These are phyloP conservation scores for Sphinx pinastri DNA, from an alignment of 2,888 invertebrate species.

Conservation along the genomic window DNA sequence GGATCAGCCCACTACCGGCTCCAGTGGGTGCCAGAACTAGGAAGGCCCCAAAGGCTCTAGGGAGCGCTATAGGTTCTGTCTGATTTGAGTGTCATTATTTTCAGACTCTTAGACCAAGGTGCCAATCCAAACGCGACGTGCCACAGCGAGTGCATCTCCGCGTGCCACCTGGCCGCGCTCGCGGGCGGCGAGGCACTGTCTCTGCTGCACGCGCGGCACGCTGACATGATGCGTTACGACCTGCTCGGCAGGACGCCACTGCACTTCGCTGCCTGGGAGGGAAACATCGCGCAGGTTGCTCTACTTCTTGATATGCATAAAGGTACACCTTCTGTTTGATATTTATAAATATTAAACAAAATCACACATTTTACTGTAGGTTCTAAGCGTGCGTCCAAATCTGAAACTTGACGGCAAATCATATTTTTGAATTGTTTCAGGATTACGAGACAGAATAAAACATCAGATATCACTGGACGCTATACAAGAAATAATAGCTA, in stretches of 20 bases:
- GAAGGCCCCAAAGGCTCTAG: too few species aligned
- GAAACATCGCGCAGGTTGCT: conserved; percentile 51
- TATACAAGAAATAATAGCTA: conserved; percentile 37
- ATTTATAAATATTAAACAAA: too few species aligned
- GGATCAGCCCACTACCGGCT: too few species aligned
- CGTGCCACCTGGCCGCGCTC: conserved; percentile 61
- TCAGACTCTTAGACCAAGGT: conserved; percentile 46
- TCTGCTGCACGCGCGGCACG: conserved; percentile 51
- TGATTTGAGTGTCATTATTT: neutral
- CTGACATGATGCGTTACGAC: conserved; percentile 52
- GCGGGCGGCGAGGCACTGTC: conserved; percentile 54
- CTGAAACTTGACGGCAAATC: conserved; percentile 1
- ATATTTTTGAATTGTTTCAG: conserved; percentile 26
- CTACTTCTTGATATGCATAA: conserved; percentile 46
- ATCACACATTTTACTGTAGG: too few species aligned
- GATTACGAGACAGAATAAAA: conserved; percentile 29
- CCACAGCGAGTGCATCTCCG: conserved; percentile 39
- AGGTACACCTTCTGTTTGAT: conserved; percentile 33
- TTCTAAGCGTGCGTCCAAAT: too few species aligned
- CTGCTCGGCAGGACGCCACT: conserved; percentile 63
- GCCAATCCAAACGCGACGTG: conserved; percentile 49
- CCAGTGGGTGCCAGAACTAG: too few species aligned
- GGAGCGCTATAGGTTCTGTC: too few species aligned
- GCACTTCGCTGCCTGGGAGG: conserved; percentile 65
- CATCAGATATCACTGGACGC: conserved; percentile 26